These are phyloP conservation scores for Bostrychus sinensis DNA, from an alignment of 2,113 vertebrate genomes.

Conservation along the genomic window DNA sequence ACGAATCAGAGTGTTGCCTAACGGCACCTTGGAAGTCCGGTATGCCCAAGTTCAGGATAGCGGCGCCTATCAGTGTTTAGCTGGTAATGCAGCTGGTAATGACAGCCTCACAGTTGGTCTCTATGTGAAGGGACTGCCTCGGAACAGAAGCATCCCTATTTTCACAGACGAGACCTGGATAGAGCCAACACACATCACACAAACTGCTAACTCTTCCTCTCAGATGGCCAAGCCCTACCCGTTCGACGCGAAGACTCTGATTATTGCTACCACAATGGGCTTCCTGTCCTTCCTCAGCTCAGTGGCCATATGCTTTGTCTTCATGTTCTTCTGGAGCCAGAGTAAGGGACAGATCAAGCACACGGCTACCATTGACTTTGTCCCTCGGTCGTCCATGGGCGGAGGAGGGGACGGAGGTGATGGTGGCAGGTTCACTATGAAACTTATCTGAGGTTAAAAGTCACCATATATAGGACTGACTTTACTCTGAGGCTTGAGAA, in stretches of 20 bases:
- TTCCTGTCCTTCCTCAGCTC: constrained; percentile 90
- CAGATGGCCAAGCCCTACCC: constrained; percentile 75
- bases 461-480: background rate
- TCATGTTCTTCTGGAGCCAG: constrained; percentile 91
- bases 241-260: constrained; percentile 83
- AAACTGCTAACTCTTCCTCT: constrained; percentile 76
- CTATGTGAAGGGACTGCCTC: constrained; percentile 78
- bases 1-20: constrained; percentile 79
- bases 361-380: constrained; percentile 85
- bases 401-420: constrained; percentile 76
- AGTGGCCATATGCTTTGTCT: constrained; percentile 86
- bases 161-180: constrained; percentile 71
- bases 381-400: constrained; percentile 77
- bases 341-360: constrained; percentile 88
- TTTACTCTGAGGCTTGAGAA: background rate
- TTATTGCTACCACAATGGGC: constrained; percentile 88
- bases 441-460: constrained; percentile 76
- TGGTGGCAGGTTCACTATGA: constrained; percentile 81
- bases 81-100: constrained; percentile 85
- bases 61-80: constrained; percentile 84
- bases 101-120: constrained; percentile 83
- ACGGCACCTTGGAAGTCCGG: constrained; percentile 86
- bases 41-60: constrained; percentile 83
- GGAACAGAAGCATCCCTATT: constrained; percentile 69
- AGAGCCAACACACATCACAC: constrained; percentile 62